Conservation (phyloP, 2,113 vertebrate genomes). For the Struthidea cinerea region DNA sequence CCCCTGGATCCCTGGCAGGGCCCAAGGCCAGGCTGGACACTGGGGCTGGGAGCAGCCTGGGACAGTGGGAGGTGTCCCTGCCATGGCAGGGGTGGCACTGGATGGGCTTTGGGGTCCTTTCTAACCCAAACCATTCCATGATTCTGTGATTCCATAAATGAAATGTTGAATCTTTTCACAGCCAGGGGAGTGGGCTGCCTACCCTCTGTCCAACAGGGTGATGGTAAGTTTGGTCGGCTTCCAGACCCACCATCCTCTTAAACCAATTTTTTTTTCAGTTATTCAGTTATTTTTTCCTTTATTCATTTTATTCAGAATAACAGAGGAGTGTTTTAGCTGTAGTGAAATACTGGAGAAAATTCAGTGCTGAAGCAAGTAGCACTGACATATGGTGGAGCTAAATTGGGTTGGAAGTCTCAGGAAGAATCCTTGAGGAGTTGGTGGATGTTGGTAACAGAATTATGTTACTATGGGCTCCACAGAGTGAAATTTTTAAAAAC, state of each 20-base stretch:
- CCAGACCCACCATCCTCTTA: not conserved
- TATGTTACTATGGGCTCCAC: not conserved
- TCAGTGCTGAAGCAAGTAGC: not conserved
- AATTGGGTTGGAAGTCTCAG: not conserved
- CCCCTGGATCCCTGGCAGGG: not conserved
- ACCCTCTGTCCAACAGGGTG: not conserved
- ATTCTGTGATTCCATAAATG: not conserved
- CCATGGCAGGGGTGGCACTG: not conserved
- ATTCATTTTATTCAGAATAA: not conserved
- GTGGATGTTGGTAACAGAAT: not conserved
- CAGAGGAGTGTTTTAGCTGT: not conserved
- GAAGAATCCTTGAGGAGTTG: not conserved
- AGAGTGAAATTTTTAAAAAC: not conserved
- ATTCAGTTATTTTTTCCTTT: not conserved
- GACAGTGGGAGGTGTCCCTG: not conserved
- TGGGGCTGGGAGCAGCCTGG: not conserved
- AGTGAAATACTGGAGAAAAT: not conserved
- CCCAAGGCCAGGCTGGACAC: not conserved
- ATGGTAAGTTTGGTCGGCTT: not conserved
- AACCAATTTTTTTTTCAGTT: not conserved
- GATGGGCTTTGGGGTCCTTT: accelerated
- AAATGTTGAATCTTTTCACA: not conserved
- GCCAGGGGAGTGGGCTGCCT: not conserved
- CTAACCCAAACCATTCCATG: not conserved
- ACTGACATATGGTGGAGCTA: not conserved